These are phyloP conservation scores for Lampropteryx suffumata DNA, from an alignment of 2,888 invertebrate genomes.

Conservation along the genomic window DNA sequence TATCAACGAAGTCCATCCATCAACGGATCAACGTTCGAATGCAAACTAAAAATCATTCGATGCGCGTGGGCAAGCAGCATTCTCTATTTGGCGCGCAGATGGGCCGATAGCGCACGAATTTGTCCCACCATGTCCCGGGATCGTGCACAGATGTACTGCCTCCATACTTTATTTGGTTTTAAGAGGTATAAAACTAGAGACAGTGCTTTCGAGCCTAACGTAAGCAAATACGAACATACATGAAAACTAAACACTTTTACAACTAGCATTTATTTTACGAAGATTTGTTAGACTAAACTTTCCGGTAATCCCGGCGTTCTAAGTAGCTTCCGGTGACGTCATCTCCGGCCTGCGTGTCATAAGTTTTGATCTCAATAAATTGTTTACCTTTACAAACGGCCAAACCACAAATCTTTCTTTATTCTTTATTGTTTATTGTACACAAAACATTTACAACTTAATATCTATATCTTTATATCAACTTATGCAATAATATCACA, in stretches of 20 bases:
- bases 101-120: constrained; percentile 35
- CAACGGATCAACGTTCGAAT: constrained; percentile 10
- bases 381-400: too few relatives aligned
- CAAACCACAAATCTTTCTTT: too few relatives aligned
- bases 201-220: neutral
- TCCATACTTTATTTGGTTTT: constrained; percentile 17
- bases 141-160: constrained; percentile 29
- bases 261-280: too few relatives aligned
- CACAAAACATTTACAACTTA: too few relatives aligned
- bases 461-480: too few relatives aligned
- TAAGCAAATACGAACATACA: neutral
- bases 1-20: neutral
- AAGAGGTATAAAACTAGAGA: constrained; percentile 1
- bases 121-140: constrained; percentile 27
- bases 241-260: neutral
- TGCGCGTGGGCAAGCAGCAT: constrained; percentile 28
- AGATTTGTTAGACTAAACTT: too few relatives aligned
- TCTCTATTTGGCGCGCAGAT: constrained; percentile 34
- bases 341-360: too few relatives aligned
- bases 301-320: too few relatives aligned
- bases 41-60: constrained; percentile 11
- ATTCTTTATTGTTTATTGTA: too few relatives aligned
- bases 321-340: too few relatives aligned
- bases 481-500: too few relatives aligned
- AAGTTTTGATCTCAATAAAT: too few relatives aligned